Conservation (phyloP, 2,797 vertebrate genomes). For the Sebastes trivittatus region DNA sequence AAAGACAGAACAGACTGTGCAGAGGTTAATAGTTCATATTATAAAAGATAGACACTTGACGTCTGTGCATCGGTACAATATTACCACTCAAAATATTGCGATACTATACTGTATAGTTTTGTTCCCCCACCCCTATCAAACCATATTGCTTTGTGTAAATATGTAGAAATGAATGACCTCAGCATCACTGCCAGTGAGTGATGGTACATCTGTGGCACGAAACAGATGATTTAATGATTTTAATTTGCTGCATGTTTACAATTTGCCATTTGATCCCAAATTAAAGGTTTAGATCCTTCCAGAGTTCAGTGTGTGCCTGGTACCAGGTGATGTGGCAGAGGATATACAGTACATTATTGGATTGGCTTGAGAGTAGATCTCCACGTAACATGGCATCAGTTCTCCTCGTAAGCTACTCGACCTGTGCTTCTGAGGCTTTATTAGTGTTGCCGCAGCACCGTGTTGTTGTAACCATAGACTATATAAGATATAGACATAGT, state of each 20-base stretch:
- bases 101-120: no score
- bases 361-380: neutral
- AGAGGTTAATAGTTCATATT: no score
- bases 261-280: neutral
- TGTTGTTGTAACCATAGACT: neutral
- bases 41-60: no score
- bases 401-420: conserved; percentile 3
- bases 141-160: neutral
- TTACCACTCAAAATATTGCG: no score
- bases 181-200: neutral
- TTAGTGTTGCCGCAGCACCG: neutral
- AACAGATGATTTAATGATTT: neutral
- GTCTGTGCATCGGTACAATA: no score
- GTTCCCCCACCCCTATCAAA: no score
- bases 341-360: conserved; percentile 1
- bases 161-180: neutral
- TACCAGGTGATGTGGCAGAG: neutral
- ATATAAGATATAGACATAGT: no score
- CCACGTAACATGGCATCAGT: neutral
- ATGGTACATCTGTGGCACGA: neutral
- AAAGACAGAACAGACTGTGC: no score
- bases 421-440: neutral
- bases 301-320: neutral
- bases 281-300: neutral
- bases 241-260: neutral